Evolutionary conservation across 2,888 invertebrate genomes (phyloP).

Genomic region (Plutella xylostella): DNA sequence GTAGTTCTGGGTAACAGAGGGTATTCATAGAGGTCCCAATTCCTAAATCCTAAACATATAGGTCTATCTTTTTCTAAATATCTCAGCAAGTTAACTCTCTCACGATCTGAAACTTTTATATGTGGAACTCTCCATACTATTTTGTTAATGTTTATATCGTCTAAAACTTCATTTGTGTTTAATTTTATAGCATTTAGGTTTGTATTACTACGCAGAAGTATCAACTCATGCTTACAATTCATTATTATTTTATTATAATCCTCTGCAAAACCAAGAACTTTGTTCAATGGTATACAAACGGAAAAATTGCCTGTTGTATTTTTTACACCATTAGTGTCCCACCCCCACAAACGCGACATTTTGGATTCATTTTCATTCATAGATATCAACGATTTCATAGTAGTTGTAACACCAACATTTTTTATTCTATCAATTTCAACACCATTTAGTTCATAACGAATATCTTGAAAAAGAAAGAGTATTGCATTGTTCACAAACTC

Average conservation of each 20-base stretch:
- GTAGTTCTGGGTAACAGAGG: constrained; percentile 27
- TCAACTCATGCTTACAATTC: constrained; percentile 36
- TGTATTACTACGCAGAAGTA: constrained; percentile 26
- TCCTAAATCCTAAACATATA: constrained; percentile 26
- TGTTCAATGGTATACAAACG: constrained; percentile 12
- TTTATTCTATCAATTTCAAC: constrained; percentile 9
- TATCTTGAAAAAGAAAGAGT: constrained; percentile 3
- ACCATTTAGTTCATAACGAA: constrained; percentile 5
- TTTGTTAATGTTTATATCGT: constrained; percentile 11
- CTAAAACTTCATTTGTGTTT: constrained; percentile 9
- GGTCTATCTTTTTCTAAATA: constrained; percentile 24
- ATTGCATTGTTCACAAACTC: not conserved
- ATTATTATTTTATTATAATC: constrained; percentile 33
- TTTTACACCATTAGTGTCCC: not conserved
- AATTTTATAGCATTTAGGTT: constrained; percentile 25
- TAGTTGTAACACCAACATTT: constrained; percentile 12
- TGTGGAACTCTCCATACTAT: not conserved
- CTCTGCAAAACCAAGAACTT: constrained; percentile 17
- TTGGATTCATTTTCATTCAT: constrained; percentile 18
- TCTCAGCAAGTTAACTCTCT: constrained; percentile 7
- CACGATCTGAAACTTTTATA: constrained; percentile 4
- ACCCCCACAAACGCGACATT: constrained; percentile 8
- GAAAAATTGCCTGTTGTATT: not conserved
- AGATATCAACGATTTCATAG: not conserved
- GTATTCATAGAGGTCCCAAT: constrained; percentile 36